phyloP scores from a whole-genome alignment of 2,797 vertebrate species.

The Capromys pilorides region DNA sequence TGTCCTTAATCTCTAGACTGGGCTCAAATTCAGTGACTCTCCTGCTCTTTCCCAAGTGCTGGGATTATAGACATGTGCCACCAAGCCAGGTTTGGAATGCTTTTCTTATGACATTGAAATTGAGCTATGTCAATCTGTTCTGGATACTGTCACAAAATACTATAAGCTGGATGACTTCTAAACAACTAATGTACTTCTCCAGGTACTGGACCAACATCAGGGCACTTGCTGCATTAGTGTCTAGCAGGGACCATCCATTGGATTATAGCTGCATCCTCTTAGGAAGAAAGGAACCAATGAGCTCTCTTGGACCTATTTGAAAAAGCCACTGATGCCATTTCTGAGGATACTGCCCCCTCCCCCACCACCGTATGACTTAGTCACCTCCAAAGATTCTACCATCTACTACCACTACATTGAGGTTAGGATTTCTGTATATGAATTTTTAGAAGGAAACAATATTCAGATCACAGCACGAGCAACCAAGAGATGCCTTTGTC shows the following conservation, averaged over 20 bases:
- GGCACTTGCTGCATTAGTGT: not conserved
- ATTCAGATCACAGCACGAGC: not conserved
- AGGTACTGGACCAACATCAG: not conserved
- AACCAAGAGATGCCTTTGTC: not conserved
- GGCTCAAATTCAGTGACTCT: not conserved
- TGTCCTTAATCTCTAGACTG: not conserved
- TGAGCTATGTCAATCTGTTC: not conserved
- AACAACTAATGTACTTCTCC: not conserved
- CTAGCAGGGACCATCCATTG: not conserved
- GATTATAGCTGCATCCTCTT: not conserved
- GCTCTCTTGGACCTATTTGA: not conserved
- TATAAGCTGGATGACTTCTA: not conserved
- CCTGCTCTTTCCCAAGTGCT: not conserved
- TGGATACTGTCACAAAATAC: not conserved
- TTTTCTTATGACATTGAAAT: not conserved
- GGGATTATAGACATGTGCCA: not conserved
- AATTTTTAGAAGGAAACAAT: not conserved
- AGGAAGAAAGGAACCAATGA: not conserved
- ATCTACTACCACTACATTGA: not conserved
- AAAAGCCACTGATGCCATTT: not conserved
- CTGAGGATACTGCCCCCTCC: too few relatives aligned
- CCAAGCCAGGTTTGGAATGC: not conserved
- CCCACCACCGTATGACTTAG: not conserved
- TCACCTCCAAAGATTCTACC: not conserved
- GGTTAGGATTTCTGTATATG: not conserved